These are phyloP conservation scores for Hetaerina titia DNA, from an alignment of 2,888 invertebrate genomes.

Conservation along the genomic window DNA sequence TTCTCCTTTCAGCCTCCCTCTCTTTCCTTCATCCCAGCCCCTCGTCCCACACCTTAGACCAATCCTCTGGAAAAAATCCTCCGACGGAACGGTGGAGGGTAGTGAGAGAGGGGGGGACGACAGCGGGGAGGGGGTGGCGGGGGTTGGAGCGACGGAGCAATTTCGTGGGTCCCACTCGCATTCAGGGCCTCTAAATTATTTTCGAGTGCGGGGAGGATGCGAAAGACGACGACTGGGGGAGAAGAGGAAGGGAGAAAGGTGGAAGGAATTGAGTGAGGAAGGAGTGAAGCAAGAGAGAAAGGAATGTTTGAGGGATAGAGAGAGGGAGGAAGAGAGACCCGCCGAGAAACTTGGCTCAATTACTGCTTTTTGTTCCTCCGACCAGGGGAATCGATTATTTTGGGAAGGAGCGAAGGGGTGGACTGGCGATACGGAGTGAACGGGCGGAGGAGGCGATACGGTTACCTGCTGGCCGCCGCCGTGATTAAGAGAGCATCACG, in stretches of 20 bases:
- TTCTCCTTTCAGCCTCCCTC: not conserved
- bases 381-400: not conserved
- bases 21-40: not conserved
- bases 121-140: not conserved
- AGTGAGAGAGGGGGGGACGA: not conserved
- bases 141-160: conserved; percentile 26
- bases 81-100: not conserved
- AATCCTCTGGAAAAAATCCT: not conserved
- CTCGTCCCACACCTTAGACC: not conserved
- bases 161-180: conserved; percentile 40
- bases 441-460: not conserved
- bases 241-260: not conserved
- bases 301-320: not conserved
- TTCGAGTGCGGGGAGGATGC: conserved; percentile 14
- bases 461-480: not conserved
- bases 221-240: not conserved
- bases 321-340: not conserved
- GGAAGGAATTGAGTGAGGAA: not conserved
- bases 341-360: not conserved
- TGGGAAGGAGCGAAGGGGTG: not conserved
- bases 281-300: not conserved
- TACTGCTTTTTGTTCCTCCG: not conserved
- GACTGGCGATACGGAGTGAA: not conserved
- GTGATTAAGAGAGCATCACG: not conserved
- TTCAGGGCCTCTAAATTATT: conserved; percentile 58